Conservation (phyloP, 2,797 vertebrate genomes). For the Etheostoma perlongum region DNA sequence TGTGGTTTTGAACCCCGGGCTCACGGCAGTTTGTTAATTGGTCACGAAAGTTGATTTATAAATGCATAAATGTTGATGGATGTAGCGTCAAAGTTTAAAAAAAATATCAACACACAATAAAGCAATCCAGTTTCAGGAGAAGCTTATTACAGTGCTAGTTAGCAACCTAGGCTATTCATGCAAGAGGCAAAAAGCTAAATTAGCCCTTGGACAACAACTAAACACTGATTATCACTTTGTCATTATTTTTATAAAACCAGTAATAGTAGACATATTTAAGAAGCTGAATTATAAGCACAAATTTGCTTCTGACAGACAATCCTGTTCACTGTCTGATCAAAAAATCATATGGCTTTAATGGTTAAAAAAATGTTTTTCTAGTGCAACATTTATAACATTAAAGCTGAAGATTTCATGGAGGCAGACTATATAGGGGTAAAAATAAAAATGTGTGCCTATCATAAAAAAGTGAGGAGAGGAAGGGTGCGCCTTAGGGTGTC, state of each 20-base stretch:
- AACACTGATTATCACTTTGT: not conserved
- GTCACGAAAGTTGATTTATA: too few relatives aligned
- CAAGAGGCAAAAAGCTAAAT: constrained; percentile 27
- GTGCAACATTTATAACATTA: not conserved
- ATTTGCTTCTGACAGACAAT: not conserved
- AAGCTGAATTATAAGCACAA: not conserved
- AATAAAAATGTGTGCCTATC: constrained; percentile 45
- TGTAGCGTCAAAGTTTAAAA: too few relatives aligned
- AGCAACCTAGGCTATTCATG: constrained; percentile 7
- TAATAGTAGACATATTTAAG: not conserved
- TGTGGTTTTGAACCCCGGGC: too few relatives aligned
- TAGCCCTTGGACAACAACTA: not conserved
- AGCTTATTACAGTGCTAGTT: not conserved
- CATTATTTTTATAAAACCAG: not conserved
- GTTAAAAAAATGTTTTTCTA: not conserved
- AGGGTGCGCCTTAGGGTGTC: constrained; percentile 42
- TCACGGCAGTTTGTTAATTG: too few relatives aligned
- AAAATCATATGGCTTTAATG: not conserved
- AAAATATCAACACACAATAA: too few relatives aligned
- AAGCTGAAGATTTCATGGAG: constrained; percentile 4
- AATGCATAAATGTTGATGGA: too few relatives aligned
- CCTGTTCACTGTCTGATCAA: too few relatives aligned
- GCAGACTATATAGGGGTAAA: not conserved
- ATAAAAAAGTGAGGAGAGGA: not conserved
- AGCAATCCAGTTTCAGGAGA: too few relatives aligned